These are phyloP conservation scores for Hemibagrus wyckioides DNA, from an alignment of 2,113 vertebrate genomes.

Conservation along the genomic window DNA sequence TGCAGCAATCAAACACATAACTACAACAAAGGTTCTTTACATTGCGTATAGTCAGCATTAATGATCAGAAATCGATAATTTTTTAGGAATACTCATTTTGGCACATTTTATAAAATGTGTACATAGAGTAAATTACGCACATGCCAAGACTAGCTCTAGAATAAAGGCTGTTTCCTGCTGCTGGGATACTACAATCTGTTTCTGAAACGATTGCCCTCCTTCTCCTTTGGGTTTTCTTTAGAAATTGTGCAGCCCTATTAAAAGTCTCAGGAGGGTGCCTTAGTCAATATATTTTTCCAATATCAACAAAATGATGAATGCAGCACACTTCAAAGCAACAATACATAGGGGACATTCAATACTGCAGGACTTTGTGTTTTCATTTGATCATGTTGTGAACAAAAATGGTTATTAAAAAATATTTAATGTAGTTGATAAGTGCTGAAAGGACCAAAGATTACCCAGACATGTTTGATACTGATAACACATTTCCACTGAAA, in stretches of 20 bases:
- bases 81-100: neutral
- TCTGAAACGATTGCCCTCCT: neutral
- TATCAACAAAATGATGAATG: constrained; percentile 49
- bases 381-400: constrained; percentile 37
- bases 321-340: constrained; percentile 43
- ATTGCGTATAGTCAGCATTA: no score
- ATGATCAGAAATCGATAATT: no score
- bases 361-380: constrained; percentile 26
- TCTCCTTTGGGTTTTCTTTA: constrained; percentile 11
- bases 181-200: neutral
- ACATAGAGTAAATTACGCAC: neutral
- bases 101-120: neutral
- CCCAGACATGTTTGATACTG: constrained; percentile 4
- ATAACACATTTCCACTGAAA: neutral
- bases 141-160: neutral
- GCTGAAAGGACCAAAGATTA: constrained; percentile 6
- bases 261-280: constrained; percentile 1
- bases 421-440: constrained; percentile 7
- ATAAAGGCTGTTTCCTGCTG: neutral
- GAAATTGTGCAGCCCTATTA: constrained; percentile 16
- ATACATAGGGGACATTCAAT: constrained; percentile 17
- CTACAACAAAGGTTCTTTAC: no score
- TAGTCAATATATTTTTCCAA: constrained; percentile 46
- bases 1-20: no score
- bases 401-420: neutral